phyloP scores from a whole-genome alignment of 2,888 invertebrate genomes.

The Dusona sp. region DNA sequence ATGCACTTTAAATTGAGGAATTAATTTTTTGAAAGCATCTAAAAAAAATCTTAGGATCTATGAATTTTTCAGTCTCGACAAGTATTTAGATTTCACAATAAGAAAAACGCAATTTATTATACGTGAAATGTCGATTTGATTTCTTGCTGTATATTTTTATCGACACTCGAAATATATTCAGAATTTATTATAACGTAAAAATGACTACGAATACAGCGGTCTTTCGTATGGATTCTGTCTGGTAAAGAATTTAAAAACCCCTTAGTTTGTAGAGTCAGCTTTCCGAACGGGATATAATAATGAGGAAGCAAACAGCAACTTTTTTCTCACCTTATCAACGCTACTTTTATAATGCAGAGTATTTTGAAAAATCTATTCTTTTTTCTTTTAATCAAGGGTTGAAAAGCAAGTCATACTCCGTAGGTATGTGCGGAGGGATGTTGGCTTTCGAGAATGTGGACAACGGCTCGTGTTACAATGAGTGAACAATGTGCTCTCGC shows the following conservation, averaged over 20 bases:
- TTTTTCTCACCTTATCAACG: background rate
- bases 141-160: background rate
- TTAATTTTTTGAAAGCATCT: background rate
- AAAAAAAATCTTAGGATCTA: background rate
- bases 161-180: background rate
- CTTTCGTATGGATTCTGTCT: background rate
- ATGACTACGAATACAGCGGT: background rate
- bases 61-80: background rate
- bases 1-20: background rate
- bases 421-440: background rate
- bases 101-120: too few species aligned
- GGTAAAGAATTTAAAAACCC: background rate
- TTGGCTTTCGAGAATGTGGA: background rate
- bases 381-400: background rate
- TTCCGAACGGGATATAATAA: background rate
- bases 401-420: background rate
- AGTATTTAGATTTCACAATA: background rate
- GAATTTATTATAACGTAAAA: background rate
- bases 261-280: background rate
- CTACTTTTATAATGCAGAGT: background rate
- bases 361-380: background rate
- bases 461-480: background rate
- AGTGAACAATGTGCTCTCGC: slow-evolving; percentile 26
- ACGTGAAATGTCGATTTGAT: too few species aligned
- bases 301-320: background rate